Evolutionary conservation across 2,797 vertebrate genomes (phyloP).

Genomic region (Epinephelus coioides): DNA sequence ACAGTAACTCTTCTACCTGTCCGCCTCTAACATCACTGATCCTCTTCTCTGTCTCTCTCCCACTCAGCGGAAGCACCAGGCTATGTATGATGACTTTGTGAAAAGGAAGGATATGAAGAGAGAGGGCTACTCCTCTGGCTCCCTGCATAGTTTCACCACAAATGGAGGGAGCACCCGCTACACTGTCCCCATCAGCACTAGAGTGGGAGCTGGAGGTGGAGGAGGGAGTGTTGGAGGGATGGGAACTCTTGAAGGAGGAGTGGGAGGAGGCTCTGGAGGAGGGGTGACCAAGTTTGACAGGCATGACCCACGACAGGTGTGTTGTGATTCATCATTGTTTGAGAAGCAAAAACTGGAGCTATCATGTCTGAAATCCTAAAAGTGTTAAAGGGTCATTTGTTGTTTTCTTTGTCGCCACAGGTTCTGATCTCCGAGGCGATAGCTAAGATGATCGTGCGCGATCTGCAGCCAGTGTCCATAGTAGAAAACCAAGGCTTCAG

Average conservation of each 20-base stretch:
- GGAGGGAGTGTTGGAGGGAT: conserved; percentile 67
- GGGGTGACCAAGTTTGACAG: conserved; percentile 86
- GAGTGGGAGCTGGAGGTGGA: conserved; percentile 57
- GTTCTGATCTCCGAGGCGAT: conserved; percentile 88
- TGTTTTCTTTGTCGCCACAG: conserved; percentile 41
- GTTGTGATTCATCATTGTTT: background rate
- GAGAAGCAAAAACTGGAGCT: background rate
- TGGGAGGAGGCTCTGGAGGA: conserved; percentile 72
- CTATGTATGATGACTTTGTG: conserved; percentile 90
- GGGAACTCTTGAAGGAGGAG: conserved; percentile 70
- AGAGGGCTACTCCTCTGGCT: conserved; percentile 84
- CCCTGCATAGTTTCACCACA: conserved; percentile 78
- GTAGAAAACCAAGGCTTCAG: conserved; percentile 87
- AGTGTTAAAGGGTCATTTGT: no score
- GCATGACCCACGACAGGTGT: conserved; percentile 87
- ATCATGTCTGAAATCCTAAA: background rate
- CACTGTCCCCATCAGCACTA: conserved; percentile 64
- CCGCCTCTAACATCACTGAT: conserved; percentile 22
- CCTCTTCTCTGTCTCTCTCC: conserved; percentile 38
- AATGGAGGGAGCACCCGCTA: conserved; percentile 77
- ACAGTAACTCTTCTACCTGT: conserved; percentile 6
- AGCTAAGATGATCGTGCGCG: conserved; percentile 88
- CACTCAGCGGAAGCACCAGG: conserved; percentile 87
- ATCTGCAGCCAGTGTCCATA: conserved; percentile 87
- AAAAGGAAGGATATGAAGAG: conserved; percentile 90